phyloP scores from a whole-genome alignment of 2,797 vertebrate genomes.

The Carduelis carduelis region DNA sequence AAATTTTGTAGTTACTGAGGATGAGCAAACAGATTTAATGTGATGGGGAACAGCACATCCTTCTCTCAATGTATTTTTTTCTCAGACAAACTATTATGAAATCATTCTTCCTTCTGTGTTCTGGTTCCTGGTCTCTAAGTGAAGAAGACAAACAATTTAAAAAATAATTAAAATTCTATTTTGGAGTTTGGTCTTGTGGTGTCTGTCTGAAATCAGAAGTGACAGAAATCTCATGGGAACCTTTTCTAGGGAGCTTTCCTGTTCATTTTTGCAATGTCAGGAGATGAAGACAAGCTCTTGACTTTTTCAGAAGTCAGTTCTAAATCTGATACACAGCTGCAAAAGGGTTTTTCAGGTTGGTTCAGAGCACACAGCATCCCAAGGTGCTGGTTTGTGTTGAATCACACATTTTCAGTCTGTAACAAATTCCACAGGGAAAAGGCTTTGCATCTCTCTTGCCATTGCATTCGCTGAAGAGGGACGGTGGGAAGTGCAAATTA shows the following conservation, averaged over 20 bases:
- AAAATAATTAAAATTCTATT: background rate
- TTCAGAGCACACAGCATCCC: fast-evolving
- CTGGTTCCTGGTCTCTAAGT: background rate
- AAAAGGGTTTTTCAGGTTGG: background rate
- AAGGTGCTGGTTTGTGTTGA: background rate
- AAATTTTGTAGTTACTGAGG: background rate
- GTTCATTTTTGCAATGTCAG: background rate
- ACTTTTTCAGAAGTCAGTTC: background rate
- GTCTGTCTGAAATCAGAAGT: background rate
- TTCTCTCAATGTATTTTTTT: background rate
- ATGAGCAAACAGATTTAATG: background rate
- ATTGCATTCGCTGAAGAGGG: background rate
- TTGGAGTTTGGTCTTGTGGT: background rate
- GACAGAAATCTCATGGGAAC: background rate
- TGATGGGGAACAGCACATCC: background rate
- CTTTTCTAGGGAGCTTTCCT: background rate
- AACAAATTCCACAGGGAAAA: background rate
- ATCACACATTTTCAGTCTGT: background rate
- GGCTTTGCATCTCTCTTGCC: background rate
- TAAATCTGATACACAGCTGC: background rate
- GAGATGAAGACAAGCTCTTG: background rate
- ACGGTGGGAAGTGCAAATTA: background rate
- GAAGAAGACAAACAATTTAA: background rate
- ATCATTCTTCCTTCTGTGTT: background rate
- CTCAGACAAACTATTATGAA: background rate